Conservation (phyloP, 2,888 invertebrate species). For the Megaustenia siamemsis region DNA sequence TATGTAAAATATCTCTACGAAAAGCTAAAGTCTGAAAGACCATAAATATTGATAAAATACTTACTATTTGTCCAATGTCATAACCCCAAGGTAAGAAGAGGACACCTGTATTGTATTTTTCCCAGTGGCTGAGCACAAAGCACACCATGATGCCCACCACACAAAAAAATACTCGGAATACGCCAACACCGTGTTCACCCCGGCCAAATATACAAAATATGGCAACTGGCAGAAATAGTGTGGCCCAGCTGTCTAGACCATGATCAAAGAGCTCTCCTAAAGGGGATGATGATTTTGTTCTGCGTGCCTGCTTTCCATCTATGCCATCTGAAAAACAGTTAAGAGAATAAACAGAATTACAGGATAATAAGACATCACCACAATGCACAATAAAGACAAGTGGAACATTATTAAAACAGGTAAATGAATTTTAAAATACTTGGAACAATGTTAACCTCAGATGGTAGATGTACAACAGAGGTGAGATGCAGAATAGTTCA, state of each 20-base stretch:
- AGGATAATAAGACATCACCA: no score
- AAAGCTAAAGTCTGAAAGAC: no score
- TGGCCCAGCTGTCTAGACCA: slow-evolving; percentile 97
- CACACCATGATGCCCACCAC: slow-evolving; percentile 95
- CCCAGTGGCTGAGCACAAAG: slow-evolving; percentile 98
- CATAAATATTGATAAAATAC: slow-evolving; percentile 55
- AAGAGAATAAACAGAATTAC: not conserved
- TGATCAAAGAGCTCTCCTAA: slow-evolving; percentile 99
- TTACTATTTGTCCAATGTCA: slow-evolving; percentile 97
- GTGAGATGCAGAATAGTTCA: no score
- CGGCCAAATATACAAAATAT: slow-evolving; percentile 96
- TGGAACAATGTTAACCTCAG: no score
- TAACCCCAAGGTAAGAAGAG: slow-evolving; percentile 98
- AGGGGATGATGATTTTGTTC: slow-evolving; percentile 95
- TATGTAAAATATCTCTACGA: no score
- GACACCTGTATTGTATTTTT: slow-evolving; percentile 98
- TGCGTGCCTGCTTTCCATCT: slow-evolving; percentile 98
- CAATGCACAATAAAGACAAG: no score
- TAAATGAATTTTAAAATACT: no score
- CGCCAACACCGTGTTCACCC: slow-evolving; percentile 87
- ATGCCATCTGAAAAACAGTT: slow-evolving; percentile 88
- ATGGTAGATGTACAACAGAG: no score
- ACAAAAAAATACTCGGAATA: slow-evolving; percentile 92
- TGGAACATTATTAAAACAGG: no score
- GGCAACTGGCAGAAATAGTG: slow-evolving; percentile 95